Percentiles rank a stretch among this genome's conserved stretches.
Evolutionary conservation across 1,140 invertebrate genomes (phyloP).

Genomic region (Pantala flavescens): DNA sequence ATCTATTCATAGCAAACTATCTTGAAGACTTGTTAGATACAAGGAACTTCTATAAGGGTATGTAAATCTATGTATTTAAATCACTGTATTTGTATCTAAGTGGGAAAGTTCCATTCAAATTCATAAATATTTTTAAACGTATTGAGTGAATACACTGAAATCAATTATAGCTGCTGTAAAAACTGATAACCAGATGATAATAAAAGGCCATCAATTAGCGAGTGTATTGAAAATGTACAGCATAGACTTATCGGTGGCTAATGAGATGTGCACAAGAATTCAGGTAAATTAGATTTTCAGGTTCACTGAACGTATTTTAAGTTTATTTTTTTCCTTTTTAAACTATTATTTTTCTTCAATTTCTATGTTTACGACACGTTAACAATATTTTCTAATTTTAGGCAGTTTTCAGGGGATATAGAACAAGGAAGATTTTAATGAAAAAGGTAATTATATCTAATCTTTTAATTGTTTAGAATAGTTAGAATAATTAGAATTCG

Average conservation of each 20-base stretch:
- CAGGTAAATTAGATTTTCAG: neutral
- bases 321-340: too few species aligned
- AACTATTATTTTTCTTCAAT: too few species aligned
- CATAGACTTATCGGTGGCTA: neutral
- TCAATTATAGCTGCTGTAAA: neutral
- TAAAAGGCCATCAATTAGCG: neutral
- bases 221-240: neutral
- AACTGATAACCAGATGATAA: neutral
- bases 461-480: too few species aligned
- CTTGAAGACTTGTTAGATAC: constrained; percentile 44
- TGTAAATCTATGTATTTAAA: neutral
- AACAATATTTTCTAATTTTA: neutral
- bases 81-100: too few species aligned
- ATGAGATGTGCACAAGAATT: neutral
- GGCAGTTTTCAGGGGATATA: neutral
- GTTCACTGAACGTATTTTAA: too few species aligned
- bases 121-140: too few species aligned
- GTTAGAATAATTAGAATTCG: too few species aligned
- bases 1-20: constrained; percentile 56
- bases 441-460: neutral
- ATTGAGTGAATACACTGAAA: too few species aligned
- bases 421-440: neutral
- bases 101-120: too few species aligned
- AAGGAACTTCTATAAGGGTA: neutral
- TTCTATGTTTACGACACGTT: neutral